Evolutionary conservation across 2,113 vertebrate genomes (phyloP), one percentile per base, ranked within the genome.

Genomic region (Cnemophilus loriae): DNA sequence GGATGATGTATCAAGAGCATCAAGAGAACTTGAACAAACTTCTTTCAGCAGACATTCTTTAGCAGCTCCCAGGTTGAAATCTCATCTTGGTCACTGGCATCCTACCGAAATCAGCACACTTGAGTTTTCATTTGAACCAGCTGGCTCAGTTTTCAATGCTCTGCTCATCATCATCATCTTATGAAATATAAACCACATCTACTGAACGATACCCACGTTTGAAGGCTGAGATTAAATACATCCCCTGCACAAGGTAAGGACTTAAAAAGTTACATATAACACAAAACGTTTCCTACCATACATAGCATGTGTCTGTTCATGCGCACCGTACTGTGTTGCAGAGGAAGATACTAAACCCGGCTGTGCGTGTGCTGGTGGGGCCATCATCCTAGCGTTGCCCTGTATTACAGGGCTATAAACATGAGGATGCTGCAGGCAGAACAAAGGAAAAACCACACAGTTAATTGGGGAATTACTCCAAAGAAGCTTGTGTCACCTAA

Each of bases 231-330:
- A 95, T 83, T 90, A 94, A 95, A 89, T n/a, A 88, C 37, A 91
- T 73, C 94, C 95, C 94, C 96, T 78, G 95, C 89, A 94, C 77
- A 96, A 59, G 6, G 7, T 90, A 94, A 93, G 81, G 56, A 56
- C 87, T 89, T 90, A 96, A 65, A 95, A 96, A 96, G 94, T 94
- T 90, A 97, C 93, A 97, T 94, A 93, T 79, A 95, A 97, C 90
- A 85, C 89, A 95, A 97, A 97, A 96, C 87, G 93, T 90, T 96
- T 98, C 99, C 89, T 99, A 99, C 99, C 99, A 98, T 99, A 99
- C 99, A 99, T 99, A 69, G 99, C 98, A 98, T 99, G 99, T 70
- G 99, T 99, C 99, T 99, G 99, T 97, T 99, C 99, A 80, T 98
- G 98, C 89, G 98, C 97, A 91, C 98, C 99, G 95, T 99, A 99